These are phyloP conservation scores for Drosophila nr. medialis DNA, from an alignment of 2,888 invertebrate genomes.

Conservation along the genomic window DNA sequence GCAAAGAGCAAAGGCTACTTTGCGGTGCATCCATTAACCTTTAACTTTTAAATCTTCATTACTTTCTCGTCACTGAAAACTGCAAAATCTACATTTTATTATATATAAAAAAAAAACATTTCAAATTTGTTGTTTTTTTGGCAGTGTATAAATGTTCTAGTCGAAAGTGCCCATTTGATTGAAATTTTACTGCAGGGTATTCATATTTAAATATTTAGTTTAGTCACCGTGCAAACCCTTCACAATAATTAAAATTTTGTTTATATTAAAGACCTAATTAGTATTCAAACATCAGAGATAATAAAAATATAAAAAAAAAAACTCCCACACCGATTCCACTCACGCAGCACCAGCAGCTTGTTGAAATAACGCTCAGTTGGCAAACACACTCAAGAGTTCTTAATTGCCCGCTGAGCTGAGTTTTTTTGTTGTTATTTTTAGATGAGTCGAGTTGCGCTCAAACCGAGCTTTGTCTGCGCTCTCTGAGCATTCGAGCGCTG, in stretches of 20 bases:
- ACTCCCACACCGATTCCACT: neutral
- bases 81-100: neutral
- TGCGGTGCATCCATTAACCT: slow-evolving; percentile 88
- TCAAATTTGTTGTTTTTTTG: neutral
- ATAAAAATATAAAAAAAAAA: neutral
- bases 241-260: neutral
- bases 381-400: neutral
- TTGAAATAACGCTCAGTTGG: neutral
- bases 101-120: neutral
- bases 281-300: slow-evolving; percentile 2
- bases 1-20: slow-evolving; percentile 87
- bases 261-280: neutral
- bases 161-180: neutral
- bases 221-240: neutral
- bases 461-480: slow-evolving; percentile 14
- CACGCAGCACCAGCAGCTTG: slow-evolving; percentile 2
- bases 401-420: slow-evolving; percentile 5
- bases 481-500: slow-evolving; percentile 1
- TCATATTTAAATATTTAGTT: neutral
- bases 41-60: slow-evolving; percentile 83
- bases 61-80: neutral
- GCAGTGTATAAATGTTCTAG: neutral
- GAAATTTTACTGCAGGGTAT: neutral
- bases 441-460: slow-evolving; percentile 7
- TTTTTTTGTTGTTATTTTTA: neutral